phyloP scores from a whole-genome alignment of 2,888 invertebrate species.

The Cantharis nigra region DNA sequence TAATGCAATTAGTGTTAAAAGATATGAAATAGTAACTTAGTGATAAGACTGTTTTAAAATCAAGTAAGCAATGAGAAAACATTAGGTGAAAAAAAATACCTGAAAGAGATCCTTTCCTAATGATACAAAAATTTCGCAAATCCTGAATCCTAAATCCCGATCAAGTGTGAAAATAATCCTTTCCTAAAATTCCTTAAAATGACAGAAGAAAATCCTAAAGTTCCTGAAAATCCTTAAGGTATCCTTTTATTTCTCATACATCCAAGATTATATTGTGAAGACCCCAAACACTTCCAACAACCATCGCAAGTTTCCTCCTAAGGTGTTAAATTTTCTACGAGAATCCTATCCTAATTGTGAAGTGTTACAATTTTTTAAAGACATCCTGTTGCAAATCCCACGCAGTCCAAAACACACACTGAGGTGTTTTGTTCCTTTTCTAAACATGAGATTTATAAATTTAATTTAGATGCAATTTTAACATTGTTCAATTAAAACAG shows the following conservation, averaged over 20 bases:
- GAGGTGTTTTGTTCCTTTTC: conserved; percentile 3
- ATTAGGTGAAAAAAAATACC: conserved; percentile 22
- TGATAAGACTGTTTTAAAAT: conserved; percentile 17
- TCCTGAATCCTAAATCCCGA: conserved; percentile 17
- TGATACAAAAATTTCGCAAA: conserved; percentile 13
- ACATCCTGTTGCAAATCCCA: conserved; percentile 17
- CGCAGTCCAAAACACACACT: conserved; percentile 17
- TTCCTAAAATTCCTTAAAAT: conserved; percentile 8
- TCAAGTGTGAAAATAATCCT: conserved; percentile 17
- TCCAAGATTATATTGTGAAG: conserved; percentile 21
- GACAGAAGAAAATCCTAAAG: conserved; percentile 8
- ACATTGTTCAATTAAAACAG: neutral
- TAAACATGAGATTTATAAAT: conserved; percentile 3
- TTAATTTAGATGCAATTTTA: neutral
- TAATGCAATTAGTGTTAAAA: conserved; percentile 21
- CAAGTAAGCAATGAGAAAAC: conserved; percentile 21
- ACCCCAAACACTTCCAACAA: conserved; percentile 8
- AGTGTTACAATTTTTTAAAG: neutral
- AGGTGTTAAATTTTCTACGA: conserved; percentile 1
- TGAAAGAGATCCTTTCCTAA: conserved; percentile 22
- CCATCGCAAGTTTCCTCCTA: conserved; percentile 1
- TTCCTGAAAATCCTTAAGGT: conserved; percentile 12
- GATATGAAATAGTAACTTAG: conserved; percentile 20
- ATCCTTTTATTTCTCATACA: conserved; percentile 8
- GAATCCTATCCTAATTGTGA: conserved; percentile 24